Evolutionary conservation across 2,888 invertebrate species (phyloP).

Genomic region (Aphrophora alni): DNA sequence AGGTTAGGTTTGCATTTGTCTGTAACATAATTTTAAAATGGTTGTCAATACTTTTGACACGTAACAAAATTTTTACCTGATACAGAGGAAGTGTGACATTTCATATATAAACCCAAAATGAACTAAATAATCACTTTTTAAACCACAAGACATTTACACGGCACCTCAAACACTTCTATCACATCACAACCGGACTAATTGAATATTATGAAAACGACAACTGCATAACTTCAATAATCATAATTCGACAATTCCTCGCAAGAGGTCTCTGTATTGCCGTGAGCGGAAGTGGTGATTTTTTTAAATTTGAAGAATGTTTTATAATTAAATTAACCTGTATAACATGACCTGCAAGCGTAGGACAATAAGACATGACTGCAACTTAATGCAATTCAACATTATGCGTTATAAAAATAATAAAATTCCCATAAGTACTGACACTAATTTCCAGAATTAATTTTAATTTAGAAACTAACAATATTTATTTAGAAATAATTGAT

Average conservation of each 20-base stretch:
- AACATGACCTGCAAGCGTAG: too few relatives aligned
- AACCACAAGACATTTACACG: neutral
- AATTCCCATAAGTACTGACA: too few relatives aligned
- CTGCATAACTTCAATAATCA: neutral
- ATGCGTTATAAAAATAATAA: too few relatives aligned
- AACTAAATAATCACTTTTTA: neutral
- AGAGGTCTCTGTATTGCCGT: neutral
- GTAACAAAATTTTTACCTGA: neutral
- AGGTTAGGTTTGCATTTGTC: neutral
- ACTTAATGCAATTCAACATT: too few relatives aligned
- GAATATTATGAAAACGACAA: neutral
- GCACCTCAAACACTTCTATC: neutral
- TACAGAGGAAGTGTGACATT: neutral
- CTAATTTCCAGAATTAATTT: too few relatives aligned
- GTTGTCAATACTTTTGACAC: neutral
- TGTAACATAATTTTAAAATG: neutral
- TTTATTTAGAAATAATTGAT: too few relatives aligned
- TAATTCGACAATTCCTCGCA: neutral
- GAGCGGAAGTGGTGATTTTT: neutral
- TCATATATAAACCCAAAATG: neutral
- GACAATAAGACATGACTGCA: too few relatives aligned
- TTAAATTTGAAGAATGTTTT: too few relatives aligned
- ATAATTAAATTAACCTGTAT: too few relatives aligned
- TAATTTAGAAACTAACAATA: too few relatives aligned
- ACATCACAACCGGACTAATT: neutral